Percentiles rank a stretch among this genome's conserved stretches.
Conservation (phyloP, 2,797 vertebrate species). For the Acanthornis magna region DNA sequence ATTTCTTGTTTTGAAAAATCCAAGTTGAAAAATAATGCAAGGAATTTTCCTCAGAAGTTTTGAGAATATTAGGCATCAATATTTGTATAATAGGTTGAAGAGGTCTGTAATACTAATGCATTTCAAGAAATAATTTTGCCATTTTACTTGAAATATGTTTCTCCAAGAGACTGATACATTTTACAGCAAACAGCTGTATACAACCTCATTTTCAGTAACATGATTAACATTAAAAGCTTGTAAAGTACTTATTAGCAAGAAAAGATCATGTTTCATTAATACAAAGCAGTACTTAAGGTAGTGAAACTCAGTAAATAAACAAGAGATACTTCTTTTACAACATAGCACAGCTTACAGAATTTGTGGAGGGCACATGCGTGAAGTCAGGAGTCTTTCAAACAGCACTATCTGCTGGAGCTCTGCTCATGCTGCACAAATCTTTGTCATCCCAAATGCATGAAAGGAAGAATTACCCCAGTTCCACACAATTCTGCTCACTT, state of each 20-base stretch:
- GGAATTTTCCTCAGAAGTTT: not conserved
- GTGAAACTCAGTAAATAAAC: not conserved
- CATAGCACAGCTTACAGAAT: not conserved
- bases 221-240: not conserved
- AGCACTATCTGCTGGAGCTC: not conserved
- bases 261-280: not conserved
- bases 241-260: not conserved
- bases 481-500: not conserved
- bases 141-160: not conserved
- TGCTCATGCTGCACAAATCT: not conserved
- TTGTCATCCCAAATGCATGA: rapidly evolving
- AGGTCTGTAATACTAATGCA: not conserved
- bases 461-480: not conserved
- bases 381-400: not conserved
- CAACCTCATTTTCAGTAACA: not conserved
- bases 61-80: not conserved
- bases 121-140: not conserved
- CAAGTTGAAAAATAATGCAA: not conserved
- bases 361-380: not conserved
- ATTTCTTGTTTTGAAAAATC: not conserved
- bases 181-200: not conserved
- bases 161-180: not conserved
- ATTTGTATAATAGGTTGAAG: not conserved
- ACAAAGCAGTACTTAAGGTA: not conserved
- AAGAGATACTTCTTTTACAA: not conserved